Evolutionary conservation across 92 coral and sea anemone genomes (phyloP).

Genomic region (Palythoa caribaeorum): DNA sequence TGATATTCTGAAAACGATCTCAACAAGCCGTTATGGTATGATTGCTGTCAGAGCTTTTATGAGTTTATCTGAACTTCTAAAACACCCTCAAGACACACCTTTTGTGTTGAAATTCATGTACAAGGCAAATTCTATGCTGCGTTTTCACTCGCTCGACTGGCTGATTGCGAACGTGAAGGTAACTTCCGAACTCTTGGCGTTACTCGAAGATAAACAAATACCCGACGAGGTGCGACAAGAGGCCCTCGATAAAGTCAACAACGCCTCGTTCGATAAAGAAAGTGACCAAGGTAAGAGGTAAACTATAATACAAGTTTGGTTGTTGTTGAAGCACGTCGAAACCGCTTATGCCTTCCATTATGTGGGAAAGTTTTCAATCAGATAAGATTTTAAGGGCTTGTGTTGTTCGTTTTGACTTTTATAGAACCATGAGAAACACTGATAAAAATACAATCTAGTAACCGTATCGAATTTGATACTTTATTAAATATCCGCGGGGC

Average conservation of each 20-base stretch:
- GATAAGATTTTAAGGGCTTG: not conserved
- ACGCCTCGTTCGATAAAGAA: conserved; percentile 53
- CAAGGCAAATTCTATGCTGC: conserved; percentile 88
- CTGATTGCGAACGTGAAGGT: conserved; percentile 89
- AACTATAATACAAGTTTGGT: not conserved
- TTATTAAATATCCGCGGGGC: conserved; percentile 2
- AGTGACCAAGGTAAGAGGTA: conserved; percentile 28
- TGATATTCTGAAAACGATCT: conserved; percentile 84
- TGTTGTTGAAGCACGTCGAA: not conserved
- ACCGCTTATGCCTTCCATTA: not conserved
- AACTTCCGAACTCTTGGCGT: conserved; percentile 77
- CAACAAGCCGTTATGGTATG: conserved; percentile 87
- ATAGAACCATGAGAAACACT: not conserved
- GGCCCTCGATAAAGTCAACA: conserved; percentile 90
- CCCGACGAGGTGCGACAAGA: conserved; percentile 96
- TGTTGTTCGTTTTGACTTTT: not conserved
- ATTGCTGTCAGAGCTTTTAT: conserved; percentile 95
- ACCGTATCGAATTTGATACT: not conserved
- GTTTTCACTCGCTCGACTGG: conserved; percentile 98
- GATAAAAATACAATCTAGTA: not conserved
- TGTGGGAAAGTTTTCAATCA: not conserved
- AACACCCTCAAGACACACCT: conserved; percentile 93
- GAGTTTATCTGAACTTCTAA: conserved; percentile 90
- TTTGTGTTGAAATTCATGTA: conserved; percentile 93
- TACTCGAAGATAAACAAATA: conserved; percentile 85